Evolutionary conservation across 2,888 invertebrate genomes (phyloP), one percentile per base, ranked within the genome.

Genomic region (Rutpela maculata): DNA sequence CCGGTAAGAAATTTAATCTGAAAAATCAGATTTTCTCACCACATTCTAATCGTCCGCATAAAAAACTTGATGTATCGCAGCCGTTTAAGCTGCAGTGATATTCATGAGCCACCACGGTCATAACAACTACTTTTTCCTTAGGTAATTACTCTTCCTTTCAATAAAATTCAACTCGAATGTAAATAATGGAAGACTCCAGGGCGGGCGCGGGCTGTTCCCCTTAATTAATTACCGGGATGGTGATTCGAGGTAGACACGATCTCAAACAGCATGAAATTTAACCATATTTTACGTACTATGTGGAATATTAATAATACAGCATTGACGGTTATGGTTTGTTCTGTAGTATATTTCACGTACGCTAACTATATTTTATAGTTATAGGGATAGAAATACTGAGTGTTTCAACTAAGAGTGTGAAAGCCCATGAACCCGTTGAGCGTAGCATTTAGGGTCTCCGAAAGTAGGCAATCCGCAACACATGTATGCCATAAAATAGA

Each of bases 201-300:
- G 82, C 81, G 82, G 80, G 75, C 80, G 75, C 71, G 63, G 72
- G 74, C 70, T 68, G 79, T 80, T 82, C 76, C 75, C 68, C 78
- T 78, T 80, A 82, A 82, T 82, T 82, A 82, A 82, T 82, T 81
- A 80, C 76, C 43, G 76, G 63, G 69, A 78, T 71, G 72, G 74
- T 79, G 76, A 78, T 77, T 77, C 68, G 73, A 77, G 26, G 63
- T 68, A 65, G 69, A 73, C 73, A 74, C 76, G 76, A 76, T 71
- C 75, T 66, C 50, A 67, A 76, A 19, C 71, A 60, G 75, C 75
- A 71, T 66, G 75, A 55, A 55, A 63, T 43, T 72, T 72, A 35
- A 12, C 62, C 55, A 38, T 63, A 72, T 72, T 72, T 63, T 62
- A 72, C 55, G 72, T 50, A 50, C 72, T 35, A 72, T 50, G 55